Percentiles rank a stretch among this genome's conserved stretches.
Conservation (phyloP, 2,888 invertebrate species). For the Ametastegia equiseti region DNA sequence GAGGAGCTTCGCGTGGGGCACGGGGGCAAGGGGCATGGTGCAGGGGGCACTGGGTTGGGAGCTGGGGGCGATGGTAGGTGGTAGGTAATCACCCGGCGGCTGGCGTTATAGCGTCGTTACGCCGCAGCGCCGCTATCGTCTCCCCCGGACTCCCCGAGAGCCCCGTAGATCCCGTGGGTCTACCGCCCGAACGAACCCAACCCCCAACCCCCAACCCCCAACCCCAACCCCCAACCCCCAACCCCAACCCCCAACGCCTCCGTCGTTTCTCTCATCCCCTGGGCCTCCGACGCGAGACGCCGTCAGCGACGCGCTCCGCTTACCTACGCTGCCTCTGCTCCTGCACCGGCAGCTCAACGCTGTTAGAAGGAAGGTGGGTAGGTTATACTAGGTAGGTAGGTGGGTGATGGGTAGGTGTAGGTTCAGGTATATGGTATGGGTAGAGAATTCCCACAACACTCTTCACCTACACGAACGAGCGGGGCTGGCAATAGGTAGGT, state of each 20-base stretch:
- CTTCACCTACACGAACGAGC: not conserved
- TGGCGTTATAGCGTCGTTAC: constrained; percentile 75
- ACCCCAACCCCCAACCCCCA: constrained; percentile 9
- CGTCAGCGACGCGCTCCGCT: constrained; percentile 38
- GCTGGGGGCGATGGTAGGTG: constrained; percentile 62
- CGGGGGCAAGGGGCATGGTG: not conserved
- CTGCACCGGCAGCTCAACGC: not conserved
- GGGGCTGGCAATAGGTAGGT: too few relatives aligned
- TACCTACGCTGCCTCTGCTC: constrained; percentile 16
- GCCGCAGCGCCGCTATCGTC: constrained; percentile 72
- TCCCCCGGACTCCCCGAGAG: constrained; percentile 46
- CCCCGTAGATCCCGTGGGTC: constrained; percentile 52
- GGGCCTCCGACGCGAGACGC: constrained; percentile 32
- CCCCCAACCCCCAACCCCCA: constrained; percentile 10
- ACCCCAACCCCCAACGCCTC: constrained; percentile 28
- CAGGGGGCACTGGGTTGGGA: constrained; percentile 34
- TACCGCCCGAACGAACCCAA: constrained; percentile 41
- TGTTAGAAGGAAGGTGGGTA: not conserved
- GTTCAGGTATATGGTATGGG: not conserved
- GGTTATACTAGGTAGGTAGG: not conserved
- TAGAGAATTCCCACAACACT: constrained; percentile 14
- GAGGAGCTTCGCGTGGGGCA: not conserved
- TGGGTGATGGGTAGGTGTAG: not conserved
- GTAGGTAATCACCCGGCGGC: constrained; percentile 75
- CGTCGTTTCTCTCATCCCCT: constrained; percentile 28